Base-by-base conservation (phyloP, 2,888 invertebrate species). In the Sclerodermus sp. region DNA sequence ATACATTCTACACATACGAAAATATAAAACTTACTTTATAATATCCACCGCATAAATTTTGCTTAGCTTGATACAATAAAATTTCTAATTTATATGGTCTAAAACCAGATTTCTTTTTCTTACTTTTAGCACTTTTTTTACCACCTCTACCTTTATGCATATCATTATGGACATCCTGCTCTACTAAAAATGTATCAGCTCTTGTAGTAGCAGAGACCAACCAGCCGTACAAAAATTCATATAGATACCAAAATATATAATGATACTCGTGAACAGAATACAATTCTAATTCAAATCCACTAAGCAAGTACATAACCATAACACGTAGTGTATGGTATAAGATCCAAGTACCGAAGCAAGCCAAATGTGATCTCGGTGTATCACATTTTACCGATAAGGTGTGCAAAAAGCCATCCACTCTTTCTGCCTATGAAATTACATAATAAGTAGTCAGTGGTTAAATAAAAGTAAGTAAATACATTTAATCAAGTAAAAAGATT, bases 261-360 rank as follows among this genome's bases (percentile, higher is more conserved):
- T 95, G 89, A 79, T 93, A 97, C 80, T 99, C 98, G 76, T 97
- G 96, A 17, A 91, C 88, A 51, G 95, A 93, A 79, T 97, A 98
- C 30, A 99, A 81, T 78, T 98, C 96, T 47, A 98, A 83, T 75
- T 97, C 96, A 67, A 99, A 91, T 0, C 97, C 97, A 16, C 95
- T 90, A 64, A 97, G 84, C 32, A 96, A 83, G 78, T 95, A 97
- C 73, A 94, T 89, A 67, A 95, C 90, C 94, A 97, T 96, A 30
- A 94, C 88, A 39, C 90, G 82, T 42, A 96, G 83, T 40, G 95
- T 93, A 78, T 97, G 95, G 80, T 96, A 96, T 57, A 98, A 82
- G 34, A 96, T 87, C 96, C 97, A 98, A 1, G 96, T 96, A 47
- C 91, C 91, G 74, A 93, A 93, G 77, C 92, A 95, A 0, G 93